phyloP scores from a whole-genome alignment of 1,140 invertebrate genomes.

The Halotydeus destructor region DNA sequence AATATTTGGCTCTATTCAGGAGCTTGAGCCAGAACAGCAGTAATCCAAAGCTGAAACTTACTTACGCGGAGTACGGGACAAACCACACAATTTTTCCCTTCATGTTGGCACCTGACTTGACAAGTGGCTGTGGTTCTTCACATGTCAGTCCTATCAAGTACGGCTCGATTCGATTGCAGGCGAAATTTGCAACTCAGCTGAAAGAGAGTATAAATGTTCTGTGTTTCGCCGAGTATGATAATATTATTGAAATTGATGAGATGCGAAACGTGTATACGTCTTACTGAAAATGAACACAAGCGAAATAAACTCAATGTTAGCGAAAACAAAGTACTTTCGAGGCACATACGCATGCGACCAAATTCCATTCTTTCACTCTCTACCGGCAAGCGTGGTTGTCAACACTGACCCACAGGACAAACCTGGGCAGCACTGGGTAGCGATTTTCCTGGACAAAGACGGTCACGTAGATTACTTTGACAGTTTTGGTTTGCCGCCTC shows the following conservation, averaged over 20 bases:
- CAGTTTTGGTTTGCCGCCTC: constrained; percentile 3
- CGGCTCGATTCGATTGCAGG: not conserved
- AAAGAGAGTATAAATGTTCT: not conserved
- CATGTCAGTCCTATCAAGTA: constrained; percentile 3
- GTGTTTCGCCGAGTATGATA: constrained; percentile 13
- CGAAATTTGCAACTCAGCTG: not conserved
- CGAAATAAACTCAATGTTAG: no score
- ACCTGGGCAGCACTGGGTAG: constrained; percentile 1
- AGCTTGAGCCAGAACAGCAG: not conserved
- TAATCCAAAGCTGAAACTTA: not conserved
- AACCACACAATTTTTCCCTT: constrained; percentile 3
- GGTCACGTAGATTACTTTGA: constrained; percentile 1
- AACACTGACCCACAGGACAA: not conserved
- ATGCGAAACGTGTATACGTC: constrained; percentile 8
- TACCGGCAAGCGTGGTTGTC: not conserved
- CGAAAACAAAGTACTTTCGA: no score
- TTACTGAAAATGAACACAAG: constrained; percentile 3
- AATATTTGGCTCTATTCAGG: constrained; percentile 6
- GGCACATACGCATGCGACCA: no score
- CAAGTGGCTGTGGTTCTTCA: not conserved
- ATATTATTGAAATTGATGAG: constrained; percentile 11
- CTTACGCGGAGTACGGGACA: not conserved
- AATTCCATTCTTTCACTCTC: no score
- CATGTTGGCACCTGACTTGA: constrained; percentile 8
- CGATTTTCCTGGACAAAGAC: not conserved